Evolutionary conservation across 1,140 invertebrate genomes (phyloP).

Genomic region (Potamilus streckersoni): DNA sequence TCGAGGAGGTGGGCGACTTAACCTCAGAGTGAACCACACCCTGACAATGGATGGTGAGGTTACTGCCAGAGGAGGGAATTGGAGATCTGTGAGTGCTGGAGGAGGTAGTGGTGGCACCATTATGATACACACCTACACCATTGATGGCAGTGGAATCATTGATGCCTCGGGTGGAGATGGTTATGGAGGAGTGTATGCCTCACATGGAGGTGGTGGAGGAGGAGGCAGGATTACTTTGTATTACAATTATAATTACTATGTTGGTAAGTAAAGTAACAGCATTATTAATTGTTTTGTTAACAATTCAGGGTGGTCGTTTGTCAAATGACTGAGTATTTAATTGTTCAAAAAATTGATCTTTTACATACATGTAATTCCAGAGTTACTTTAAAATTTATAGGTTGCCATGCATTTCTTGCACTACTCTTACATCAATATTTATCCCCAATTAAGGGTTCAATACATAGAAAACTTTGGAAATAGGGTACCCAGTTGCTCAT

Average conservation of each 20-base stretch:
- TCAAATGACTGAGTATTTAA: too few relatives aligned
- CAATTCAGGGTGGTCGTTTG: too few relatives aligned
- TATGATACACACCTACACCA: constrained; percentile 40
- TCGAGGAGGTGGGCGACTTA: constrained; percentile 44
- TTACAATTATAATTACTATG: constrained; percentile 53
- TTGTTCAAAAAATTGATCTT: too few relatives aligned
- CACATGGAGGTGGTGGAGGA: constrained; percentile 50
- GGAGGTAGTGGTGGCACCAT: constrained; percentile 55
- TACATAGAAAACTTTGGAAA: too few relatives aligned
- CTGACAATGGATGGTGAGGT: constrained; percentile 48
- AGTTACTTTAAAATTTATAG: too few relatives aligned
- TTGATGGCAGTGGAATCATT: constrained; percentile 51
- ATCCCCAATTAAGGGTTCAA: too few relatives aligned
- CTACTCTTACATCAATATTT: too few relatives aligned
- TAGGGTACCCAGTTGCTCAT: too few relatives aligned
- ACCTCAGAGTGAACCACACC: constrained; percentile 38
- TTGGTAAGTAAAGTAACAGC: constrained; percentile 38
- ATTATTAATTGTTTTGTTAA: too few relatives aligned
- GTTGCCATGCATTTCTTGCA: too few relatives aligned
- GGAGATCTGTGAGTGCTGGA: constrained; percentile 42
- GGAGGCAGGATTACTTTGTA: constrained; percentile 53
- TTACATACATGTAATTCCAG: too few relatives aligned
- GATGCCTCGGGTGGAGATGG: constrained; percentile 47
- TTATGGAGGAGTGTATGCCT: constrained; percentile 30
- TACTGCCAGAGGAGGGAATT: constrained; percentile 43